Base-by-base conservation (phyloP, 2,888 invertebrate genomes). In the Pemphredon lugubris region DNA sequence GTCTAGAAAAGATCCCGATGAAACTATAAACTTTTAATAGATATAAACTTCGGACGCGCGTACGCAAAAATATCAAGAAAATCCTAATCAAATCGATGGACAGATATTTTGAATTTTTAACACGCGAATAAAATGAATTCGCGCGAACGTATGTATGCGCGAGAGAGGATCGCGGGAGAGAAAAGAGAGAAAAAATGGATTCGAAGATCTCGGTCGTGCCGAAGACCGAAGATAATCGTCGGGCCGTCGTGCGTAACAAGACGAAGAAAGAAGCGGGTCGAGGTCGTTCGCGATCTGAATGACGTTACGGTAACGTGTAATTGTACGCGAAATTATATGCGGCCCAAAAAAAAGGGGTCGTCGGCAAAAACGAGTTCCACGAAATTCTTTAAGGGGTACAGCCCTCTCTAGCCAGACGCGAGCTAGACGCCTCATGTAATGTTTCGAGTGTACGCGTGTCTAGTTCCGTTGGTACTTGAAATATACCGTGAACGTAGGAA, bases 261-360 rank as follows among this genome's bases (percentile, higher is more conserved):
- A 55, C 32, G 59, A 64, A 76, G 39, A 44, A 81, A 72, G 72
- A 86, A 85, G 58, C 77, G 64, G 84, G 86, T 85, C 85, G 84
- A 84, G 86, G 86, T 78, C 83, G 73, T 61, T 26, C 48, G 42
- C 48, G 13, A 53, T 42, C 45, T 65, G 73, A 77, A 70, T 71
- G 50, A 73, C 39, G 57, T 34, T 40, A 40, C 21, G 54, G 55
- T 44, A 26, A 26, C 39, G 16, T 44, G 39, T 68, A 76, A 60
- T 67, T 65, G 63, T 39, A 58, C 47, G 44, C 54, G n/a, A n/a
- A 66, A 78, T 66, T 74, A 69, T 45, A 45, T 50, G 47, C 48
- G 30, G 18, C 14, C n/a, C 1, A 2, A 21, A 42, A 65, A 66
- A 64, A 61, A 60, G 58, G n/a, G 32, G 21, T 40, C 37, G 20